Percentiles rank a stretch among this genome's conserved stretches.
Conservation (phyloP, 2,888 invertebrate genomes). For the Ophioninae sp. region DNA sequence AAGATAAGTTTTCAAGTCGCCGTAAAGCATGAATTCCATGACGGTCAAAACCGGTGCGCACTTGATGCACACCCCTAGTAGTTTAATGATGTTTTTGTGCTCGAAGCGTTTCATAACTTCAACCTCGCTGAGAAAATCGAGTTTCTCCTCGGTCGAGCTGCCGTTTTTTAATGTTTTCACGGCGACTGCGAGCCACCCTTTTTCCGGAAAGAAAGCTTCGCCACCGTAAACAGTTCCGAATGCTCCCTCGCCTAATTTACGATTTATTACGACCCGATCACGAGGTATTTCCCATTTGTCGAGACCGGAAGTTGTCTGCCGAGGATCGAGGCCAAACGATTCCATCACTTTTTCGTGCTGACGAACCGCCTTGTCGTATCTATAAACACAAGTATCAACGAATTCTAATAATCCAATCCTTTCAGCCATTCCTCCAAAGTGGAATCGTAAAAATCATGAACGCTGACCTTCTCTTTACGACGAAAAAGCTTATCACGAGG, state of each 20-base stretch:
- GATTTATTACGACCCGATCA: slow-evolving; percentile 92
- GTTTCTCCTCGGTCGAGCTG: slow-evolving; percentile 91
- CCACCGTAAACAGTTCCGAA: slow-evolving; percentile 97
- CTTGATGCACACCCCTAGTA: slow-evolving; percentile 93
- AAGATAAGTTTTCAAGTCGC: slow-evolving; percentile 94
- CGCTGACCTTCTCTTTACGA: slow-evolving; percentile 85
- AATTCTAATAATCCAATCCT: not conserved
- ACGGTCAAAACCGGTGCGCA: slow-evolving; percentile 94
- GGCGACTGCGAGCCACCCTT: slow-evolving; percentile 92
- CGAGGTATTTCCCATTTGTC: slow-evolving; percentile 95
- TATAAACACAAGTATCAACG: slow-evolving; percentile 66
- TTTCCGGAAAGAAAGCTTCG: slow-evolving; percentile 88
- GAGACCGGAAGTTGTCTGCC: slow-evolving; percentile 82
- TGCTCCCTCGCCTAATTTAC: slow-evolving; percentile 93
- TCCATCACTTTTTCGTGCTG: slow-evolving; percentile 87
- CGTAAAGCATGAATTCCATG: slow-evolving; percentile 97
- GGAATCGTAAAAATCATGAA: not conserved
- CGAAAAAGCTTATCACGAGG: slow-evolving; percentile 84
- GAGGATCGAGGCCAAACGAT: slow-evolving; percentile 86
- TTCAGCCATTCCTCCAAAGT: not conserved
- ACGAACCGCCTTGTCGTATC: slow-evolving; percentile 87
- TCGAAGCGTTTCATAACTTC: slow-evolving; percentile 97
- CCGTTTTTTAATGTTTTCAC: slow-evolving; percentile 94
- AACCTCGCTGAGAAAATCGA: slow-evolving; percentile 95
- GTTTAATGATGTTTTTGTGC: slow-evolving; percentile 92